A percentile compares a stretch with the other conserved stretches of the same genome.
These are phyloP conservation scores for Lethenteron camtschaticum DNA, from an alignment of 2,113 vertebrate species.

Conservation along the genomic window DNA sequence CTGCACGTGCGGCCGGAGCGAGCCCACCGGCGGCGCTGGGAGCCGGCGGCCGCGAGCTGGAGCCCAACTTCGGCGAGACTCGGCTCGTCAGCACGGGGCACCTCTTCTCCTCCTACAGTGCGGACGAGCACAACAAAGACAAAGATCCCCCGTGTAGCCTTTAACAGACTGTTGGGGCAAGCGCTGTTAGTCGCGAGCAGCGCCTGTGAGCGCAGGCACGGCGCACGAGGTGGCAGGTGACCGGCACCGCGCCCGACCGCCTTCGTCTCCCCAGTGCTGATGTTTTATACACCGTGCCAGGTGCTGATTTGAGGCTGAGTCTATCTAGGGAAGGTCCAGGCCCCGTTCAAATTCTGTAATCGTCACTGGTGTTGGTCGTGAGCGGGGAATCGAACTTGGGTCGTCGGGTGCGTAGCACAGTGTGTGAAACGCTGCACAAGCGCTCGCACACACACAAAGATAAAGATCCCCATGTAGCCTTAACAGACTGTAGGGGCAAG, in stretches of 20 bases:
- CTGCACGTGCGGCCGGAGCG: conserved; percentile 33
- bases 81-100: conserved; percentile 54
- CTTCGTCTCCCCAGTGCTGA: too few relatives aligned
- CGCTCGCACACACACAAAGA: too few relatives aligned
- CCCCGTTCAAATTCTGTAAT: too few relatives aligned
- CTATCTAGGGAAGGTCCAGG: too few relatives aligned
- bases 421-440: too few relatives aligned
- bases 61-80: conserved; percentile 51
- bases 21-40: conserved; percentile 39
- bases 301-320: not conserved
- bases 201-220: not conserved
- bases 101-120: conserved; percentile 65
- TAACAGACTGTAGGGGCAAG: too few relatives aligned
- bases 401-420: too few relatives aligned
- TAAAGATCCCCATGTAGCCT: too few relatives aligned
- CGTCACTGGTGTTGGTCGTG: too few relatives aligned
- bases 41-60: conserved; percentile 40
- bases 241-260: too few relatives aligned
- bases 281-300: too few relatives aligned
- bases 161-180: not conserved
- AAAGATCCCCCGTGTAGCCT: not conserved
- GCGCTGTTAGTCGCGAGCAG: not conserved
- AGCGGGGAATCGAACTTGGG: too few relatives aligned
- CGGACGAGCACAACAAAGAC: conserved; percentile 15
- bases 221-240: not conserved